Percentiles rank a stretch among this genome's conserved stretches.
Conservation (phyloP, 64 coral and sea anemone species). For the Pocillopora verrucosa region DNA sequence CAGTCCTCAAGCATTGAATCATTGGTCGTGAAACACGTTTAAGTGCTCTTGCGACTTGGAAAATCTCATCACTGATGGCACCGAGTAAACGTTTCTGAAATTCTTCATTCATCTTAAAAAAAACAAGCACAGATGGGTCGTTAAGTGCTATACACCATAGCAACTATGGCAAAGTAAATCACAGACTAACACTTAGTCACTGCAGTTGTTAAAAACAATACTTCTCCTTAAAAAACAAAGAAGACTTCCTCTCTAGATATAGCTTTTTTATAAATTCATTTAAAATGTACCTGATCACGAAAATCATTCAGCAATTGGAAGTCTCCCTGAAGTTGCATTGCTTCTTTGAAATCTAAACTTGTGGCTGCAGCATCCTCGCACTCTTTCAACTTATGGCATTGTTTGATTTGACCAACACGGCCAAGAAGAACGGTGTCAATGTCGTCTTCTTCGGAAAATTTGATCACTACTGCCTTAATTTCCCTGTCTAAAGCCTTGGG, state of each 20-base stretch:
- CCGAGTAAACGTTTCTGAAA: conserved; percentile 27
- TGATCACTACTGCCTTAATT: not conserved
- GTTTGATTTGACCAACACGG: conserved; percentile 45
- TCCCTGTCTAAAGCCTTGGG: not conserved
- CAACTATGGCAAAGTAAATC: too few relatives aligned
- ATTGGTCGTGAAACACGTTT: conserved; percentile 7
- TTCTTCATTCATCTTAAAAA: conserved; percentile 1
- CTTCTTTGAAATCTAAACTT: conserved; percentile 39
- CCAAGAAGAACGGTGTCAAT: not conserved
- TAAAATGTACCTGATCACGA: conserved; percentile 51
- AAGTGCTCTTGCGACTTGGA: conserved; percentile 23
- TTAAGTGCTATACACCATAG: too few relatives aligned
- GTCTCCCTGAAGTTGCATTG: conserved; percentile 47
- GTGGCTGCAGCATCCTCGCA: conserved; percentile 35
- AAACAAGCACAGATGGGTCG: too few relatives aligned
- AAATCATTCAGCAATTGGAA: conserved; percentile 52
- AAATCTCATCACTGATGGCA: conserved; percentile 36
- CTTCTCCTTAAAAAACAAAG: too few relatives aligned
- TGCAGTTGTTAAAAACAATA: too few relatives aligned
- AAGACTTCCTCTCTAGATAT: too few relatives aligned
- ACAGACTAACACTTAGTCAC: too few relatives aligned
- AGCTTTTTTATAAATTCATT: not conserved
- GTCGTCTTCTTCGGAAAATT: not conserved
- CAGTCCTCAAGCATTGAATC: conserved; percentile 56
- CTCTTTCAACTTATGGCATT: conserved; percentile 23